Base-by-base conservation (phyloP, 2,113 vertebrate genomes). In the Alexandromys fortis region DNA sequence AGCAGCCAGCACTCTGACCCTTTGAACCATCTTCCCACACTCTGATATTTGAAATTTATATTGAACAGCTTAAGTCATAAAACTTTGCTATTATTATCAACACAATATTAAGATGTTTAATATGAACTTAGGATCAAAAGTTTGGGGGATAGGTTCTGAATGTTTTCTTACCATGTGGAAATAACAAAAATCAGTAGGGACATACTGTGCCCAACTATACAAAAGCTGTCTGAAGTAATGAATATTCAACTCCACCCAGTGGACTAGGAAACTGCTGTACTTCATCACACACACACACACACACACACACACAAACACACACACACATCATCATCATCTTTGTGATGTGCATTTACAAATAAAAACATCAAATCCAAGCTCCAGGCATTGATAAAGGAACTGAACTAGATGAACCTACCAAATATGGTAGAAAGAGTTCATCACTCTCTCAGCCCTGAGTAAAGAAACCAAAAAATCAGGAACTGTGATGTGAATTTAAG, bases 311-410 rank as follows among this genome's bases (percentile, higher is more conserved):
- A 12, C 16, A 70, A 22, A n/a, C 16, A 13, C 58, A 45, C 45
- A 75, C 12, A 47, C 45, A 45, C 42, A 45, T 45, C 45, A 45
- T 6, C 45, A 45, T 26, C 30, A 19, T 33, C 26, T 14, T 85
- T 49, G 19, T 38, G 30, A 14, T 49, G 5, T 26, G 33, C 14
- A 14, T 47, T 55, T 45, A 35, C 19, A 33, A 89, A 33, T 5
- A 5, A 2, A 33, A 21, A 17, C 4, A 14, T 21, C 3, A 7
- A 70, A 35, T 4, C 2, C 13, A 55, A 78, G 33, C 28, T 78
- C 17, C 30, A 47, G 2, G 26, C 2, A 0, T 9, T 26, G 16
- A 26, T 12, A 11, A 5, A 13, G 21, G 30, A 33, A 21, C 4
- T 19, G 65, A 65, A 3, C 4, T 7, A 45, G 26, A 11, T 2